Percentiles rank a stretch among this genome's conserved stretches.
These are phyloP conservation scores for Cactoblastis cactorum DNA, from an alignment of 2,888 invertebrate species.

Conservation along the genomic window DNA sequence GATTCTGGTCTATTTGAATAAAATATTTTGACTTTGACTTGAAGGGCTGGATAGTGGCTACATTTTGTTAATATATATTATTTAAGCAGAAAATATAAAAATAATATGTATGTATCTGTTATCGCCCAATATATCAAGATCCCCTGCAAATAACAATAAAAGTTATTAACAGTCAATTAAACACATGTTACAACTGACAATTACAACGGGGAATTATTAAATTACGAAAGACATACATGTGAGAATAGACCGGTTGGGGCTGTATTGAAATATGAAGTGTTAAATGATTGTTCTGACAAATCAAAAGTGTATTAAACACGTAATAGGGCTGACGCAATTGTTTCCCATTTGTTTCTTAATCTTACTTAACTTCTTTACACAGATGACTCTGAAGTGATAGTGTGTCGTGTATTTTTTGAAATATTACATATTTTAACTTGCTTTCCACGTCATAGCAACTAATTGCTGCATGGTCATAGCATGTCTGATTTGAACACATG, in stretches of 20 bases:
- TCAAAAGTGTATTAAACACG: too few relatives aligned
- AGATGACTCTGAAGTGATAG: too few relatives aligned
- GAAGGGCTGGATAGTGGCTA: too few relatives aligned
- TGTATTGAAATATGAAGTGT: background rate
- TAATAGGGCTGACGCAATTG: background rate
- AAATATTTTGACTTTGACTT: too few relatives aligned
- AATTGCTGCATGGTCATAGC: too few relatives aligned
- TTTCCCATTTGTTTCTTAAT: too few relatives aligned
- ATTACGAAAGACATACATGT: conserved; percentile 24
- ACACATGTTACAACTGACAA: background rate
- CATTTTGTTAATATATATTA: background rate
- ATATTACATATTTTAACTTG: too few relatives aligned
- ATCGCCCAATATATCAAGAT: background rate
- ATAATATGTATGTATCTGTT: background rate
- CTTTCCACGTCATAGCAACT: too few relatives aligned
- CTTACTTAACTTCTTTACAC: too few relatives aligned
- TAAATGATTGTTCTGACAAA: background rate
- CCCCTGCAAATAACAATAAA: conserved; percentile 7
- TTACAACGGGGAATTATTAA: conserved; percentile 5
- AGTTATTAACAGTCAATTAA: conserved; percentile 5
- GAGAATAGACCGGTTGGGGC: conserved; percentile 16
- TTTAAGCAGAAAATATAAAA: background rate
- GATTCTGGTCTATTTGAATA: too few relatives aligned
- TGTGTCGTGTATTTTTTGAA: too few relatives aligned
- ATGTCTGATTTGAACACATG: too few relatives aligned